Base-by-base conservation (phyloP, 2,888 invertebrate species). In the Dryadula phaetusa region DNA sequence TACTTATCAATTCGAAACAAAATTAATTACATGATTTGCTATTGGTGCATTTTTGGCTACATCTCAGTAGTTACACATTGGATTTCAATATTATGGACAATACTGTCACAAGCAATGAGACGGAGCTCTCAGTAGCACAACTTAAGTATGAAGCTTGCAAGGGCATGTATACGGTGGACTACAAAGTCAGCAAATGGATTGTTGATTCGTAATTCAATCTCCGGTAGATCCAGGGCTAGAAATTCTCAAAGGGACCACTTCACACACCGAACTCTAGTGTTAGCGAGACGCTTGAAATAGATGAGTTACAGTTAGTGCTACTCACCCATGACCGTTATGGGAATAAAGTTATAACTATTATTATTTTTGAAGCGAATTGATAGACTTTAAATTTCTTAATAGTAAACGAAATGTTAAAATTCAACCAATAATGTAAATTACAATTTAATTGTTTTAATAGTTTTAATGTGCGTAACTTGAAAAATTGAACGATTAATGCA, bases 141-240 rank as follows among this genome's bases (percentile, higher is more conserved):
- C 16, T 52, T 32, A 32, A 28, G 8, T 52, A 10, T 49, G 4
- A 0, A 52, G 16, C 52, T 32, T 6, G 16, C 52, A 28, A 52
- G 18, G 28, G 18, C 18, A 52, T 32, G 18, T 44, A 42, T 18
- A 60, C 12, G 58, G 40, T 49, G 60, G 37, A 69, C n/a, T 10
- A 58, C 58, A 52, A 62, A 52, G 44, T 18, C 42, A 12, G 49
- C 52, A 52, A 65, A 58, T 66, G 52, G 65, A 40, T 66, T 66
- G 54, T 68, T 62, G 64, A 64, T 67, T 34, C 65, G 82, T 83
- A 85, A 88, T 82, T 84, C 82, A 86, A 87, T 88, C 84, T 86
- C 84, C 83, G 83, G 80, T 76, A 76, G 76, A 80, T 64, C 54
- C 53, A 56, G 18, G 42, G 72, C 76, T 73, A 76, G 77, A 79